phyloP scores from a whole-genome alignment of 2,797 vertebrate genomes.

The Rhincodon typus region DNA sequence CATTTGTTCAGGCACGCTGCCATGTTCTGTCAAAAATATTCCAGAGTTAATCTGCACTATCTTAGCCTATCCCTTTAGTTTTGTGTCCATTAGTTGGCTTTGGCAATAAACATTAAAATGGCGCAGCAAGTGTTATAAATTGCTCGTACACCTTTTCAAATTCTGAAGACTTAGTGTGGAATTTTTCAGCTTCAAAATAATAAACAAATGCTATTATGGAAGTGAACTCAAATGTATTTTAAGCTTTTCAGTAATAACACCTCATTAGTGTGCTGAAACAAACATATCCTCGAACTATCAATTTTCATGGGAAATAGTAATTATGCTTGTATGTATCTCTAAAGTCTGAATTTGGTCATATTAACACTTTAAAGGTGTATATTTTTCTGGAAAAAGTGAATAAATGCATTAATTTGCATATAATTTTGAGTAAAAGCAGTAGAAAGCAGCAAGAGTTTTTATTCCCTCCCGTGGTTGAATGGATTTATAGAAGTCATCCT shows the following conservation, averaged over 20 bases:
- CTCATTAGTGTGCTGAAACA: background rate
- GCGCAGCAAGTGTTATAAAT: slow-evolving; percentile 7
- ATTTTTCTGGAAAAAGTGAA: background rate
- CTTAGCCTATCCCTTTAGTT: background rate
- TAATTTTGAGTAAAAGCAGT: background rate
- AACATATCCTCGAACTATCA: background rate
- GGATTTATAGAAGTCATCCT: background rate
- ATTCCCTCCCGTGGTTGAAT: background rate
- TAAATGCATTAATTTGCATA: background rate
- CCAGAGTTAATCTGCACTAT: background rate
- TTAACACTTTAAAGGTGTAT: background rate
- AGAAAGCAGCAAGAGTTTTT: background rate
- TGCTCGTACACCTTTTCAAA: background rate
- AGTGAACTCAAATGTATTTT: background rate
- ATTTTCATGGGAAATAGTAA: background rate
- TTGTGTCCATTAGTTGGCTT: background rate
- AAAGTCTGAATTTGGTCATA: background rate
- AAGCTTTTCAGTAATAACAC: background rate
- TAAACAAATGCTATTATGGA: background rate
- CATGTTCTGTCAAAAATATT: slow-evolving; percentile 13
- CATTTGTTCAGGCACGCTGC: background rate
- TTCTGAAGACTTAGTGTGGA: background rate
- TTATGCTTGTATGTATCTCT: background rate
- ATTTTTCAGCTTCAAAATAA: background rate
- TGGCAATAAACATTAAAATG: background rate